phyloP scores from a whole-genome alignment of 2,797 vertebrate species.

The Molothrus aeneus region DNA sequence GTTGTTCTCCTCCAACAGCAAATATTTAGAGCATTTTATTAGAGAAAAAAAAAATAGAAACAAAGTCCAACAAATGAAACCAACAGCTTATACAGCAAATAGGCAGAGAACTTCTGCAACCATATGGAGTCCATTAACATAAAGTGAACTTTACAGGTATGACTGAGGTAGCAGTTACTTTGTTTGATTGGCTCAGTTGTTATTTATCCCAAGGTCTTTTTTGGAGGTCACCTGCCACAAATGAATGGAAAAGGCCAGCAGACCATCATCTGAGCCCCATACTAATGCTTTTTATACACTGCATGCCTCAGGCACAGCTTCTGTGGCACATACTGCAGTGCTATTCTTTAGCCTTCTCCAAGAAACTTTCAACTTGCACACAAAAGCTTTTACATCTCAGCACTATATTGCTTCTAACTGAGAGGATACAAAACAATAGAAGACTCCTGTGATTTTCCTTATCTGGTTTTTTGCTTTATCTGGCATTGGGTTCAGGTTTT shows the following conservation, averaged over 20 bases:
- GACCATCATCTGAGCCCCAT: not conserved
- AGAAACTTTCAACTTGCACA: not conserved
- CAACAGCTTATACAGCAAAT: not conserved
- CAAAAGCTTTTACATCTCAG: not conserved
- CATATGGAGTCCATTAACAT: not conserved
- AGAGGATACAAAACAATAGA: not conserved
- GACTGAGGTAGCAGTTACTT: not conserved
- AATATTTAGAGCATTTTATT: conserved; percentile 31
- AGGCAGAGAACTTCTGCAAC: not conserved
- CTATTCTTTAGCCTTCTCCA: not conserved
- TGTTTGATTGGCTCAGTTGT: not conserved
- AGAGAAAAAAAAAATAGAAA: not conserved
- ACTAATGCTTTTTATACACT: not conserved
- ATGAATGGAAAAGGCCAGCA: not conserved
- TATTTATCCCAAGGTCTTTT: not conserved
- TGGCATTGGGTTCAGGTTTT: not conserved
- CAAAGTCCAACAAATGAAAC: not conserved
- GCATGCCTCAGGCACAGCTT: not conserved
- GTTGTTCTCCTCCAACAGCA: conserved; percentile 12
- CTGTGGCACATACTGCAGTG: not conserved
- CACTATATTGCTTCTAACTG: not conserved
- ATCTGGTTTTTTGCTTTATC: not conserved
- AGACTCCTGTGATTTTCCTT: not conserved
- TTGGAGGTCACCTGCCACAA: not conserved
- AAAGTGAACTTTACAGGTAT: not conserved